Evolutionary conservation across 2,888 invertebrate species (phyloP), one percentile per base, ranked within the genome.

Genomic region (Eristalis intricaria): DNA sequence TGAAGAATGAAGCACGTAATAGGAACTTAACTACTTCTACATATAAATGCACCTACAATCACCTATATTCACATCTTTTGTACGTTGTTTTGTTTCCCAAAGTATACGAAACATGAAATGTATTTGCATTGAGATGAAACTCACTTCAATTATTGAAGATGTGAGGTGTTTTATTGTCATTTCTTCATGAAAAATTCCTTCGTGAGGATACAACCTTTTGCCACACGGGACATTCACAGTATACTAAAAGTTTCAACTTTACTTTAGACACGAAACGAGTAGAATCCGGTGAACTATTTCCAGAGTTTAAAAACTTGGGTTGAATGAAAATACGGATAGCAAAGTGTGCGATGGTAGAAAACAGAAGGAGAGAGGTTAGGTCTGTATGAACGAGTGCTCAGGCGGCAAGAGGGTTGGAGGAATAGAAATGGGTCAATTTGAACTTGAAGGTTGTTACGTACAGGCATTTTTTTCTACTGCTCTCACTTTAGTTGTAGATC

Each of bases 401-500:
- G 60, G 82, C 58, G 61, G 65, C 68, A 61, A 64, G 74, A 32
- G 70, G 19, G 68, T 58, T 22, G 70, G 61, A 70, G 79, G 83
- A 75, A 84, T 50, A 50, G 79, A 87, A 87, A 87, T 80, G 83
- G 87, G 87, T 87, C 87, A 87, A 87, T 87, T 87, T 80, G 76
- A 84, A 87, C 87, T 87, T 87, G 79, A 84, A 87, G 84, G 87
- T 79, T 87, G 79, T 79, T 84, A 82, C 76, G 82, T 70, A 71
- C 70, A 82, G 87, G 84, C 87, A 84, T 83, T 83, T 78, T 66
- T 74, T 50, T 43, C 60, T 40, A 7, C 38, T 79, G 38, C 82
- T 74, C 70, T 61, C 70, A 75, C 69, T 69, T 74, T 56, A 73
- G 74, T 75, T 75, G 63, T 50, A 73, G 80, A 73, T 80, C 35